Evolutionary conservation across 2,113 vertebrate species (phyloP), one percentile per base, ranked within the genome.

Genomic region (Meles meles): DNA sequence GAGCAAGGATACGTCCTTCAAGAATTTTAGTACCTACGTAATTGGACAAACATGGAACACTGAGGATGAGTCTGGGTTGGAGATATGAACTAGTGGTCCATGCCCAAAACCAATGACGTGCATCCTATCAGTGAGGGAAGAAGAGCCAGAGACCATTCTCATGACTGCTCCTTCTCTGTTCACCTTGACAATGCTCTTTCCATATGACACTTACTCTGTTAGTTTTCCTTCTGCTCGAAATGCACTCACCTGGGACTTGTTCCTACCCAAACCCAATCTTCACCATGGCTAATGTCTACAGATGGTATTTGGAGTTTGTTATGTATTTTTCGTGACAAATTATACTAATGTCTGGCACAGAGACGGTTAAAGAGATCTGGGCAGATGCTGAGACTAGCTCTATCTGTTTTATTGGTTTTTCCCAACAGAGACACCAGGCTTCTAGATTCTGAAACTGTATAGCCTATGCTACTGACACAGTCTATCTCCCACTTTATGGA

Each of bases 221-320:
- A 69, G 44, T 13, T 65, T 94, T 93, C 31, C 65, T 77, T 31
- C 79, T 29, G 77, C 29, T 86, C 23, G 49, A 15, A n/a, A 81
- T 4, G 31, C 17, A 7, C 31, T 49, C 1, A 57, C 13, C 15
- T 25, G 29, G 61, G 49, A 63, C 59, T 72, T 77, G 14, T 42
- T 82, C 52, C 72, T 6, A 27, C 29, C 47, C 59, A 82, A 93
- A 37, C 11, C 29, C 49, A 37, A 65, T 77, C 44, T 59, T 57
- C 44, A 39, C 44, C n/a, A 86, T 0, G 17, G 7, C 23, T 83
- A 42, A 55, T 14, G 76, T 93, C 86, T 88, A 29, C 1, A 25
- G 20, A 84, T 29, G 25, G 15, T n/a, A 18, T n/a, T 95, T 55
- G 55, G 17, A 81, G 23, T 76, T 79, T 23, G 6, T 49, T 69